Percentiles rank a stretch among this genome's conserved stretches.
phyloP scores from a whole-genome alignment of 2,797 vertebrate species.

The Gila robusta region DNA sequence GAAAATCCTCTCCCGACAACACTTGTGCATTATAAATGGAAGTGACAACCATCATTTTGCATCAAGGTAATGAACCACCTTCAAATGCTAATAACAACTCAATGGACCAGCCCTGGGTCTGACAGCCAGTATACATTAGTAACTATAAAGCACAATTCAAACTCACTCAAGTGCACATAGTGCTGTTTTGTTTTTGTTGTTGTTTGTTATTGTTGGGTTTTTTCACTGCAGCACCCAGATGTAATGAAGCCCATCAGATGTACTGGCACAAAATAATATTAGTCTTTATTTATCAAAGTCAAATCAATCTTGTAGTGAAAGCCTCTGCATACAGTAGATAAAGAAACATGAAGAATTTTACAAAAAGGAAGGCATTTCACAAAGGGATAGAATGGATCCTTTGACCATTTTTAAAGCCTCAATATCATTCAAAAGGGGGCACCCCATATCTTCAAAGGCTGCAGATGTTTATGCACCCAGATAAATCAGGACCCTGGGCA shows the following conservation, averaged over 20 bases:
- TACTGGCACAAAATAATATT: not conserved
- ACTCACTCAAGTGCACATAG: not conserved
- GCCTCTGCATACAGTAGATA: not conserved
- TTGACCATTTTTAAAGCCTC: not conserved
- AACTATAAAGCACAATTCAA: not conserved
- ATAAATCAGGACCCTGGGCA: not conserved
- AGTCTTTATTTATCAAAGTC: not conserved
- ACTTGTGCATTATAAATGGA: conserved; percentile 1
- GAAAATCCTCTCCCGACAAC: not conserved
- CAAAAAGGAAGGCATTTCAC: not conserved
- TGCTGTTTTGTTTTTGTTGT: not conserved
- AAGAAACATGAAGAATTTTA: not conserved
- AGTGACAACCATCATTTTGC: conserved; percentile 28
- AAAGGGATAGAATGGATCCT: not conserved
- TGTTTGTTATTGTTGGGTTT: not conserved
- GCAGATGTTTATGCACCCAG: conserved; percentile 1
- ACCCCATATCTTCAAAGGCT: not conserved
- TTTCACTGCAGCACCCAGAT: not conserved
- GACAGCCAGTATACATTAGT: conserved; percentile 33
- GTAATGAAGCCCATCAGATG: not conserved
- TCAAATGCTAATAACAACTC: conserved; percentile 50
- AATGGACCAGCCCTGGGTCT: conserved; percentile 19
- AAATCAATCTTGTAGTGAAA: conserved; percentile 8
- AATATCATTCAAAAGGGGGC: not conserved
- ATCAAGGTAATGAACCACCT: conserved; percentile 48